Conservation (phyloP, 2,113 vertebrate species). For the Candoia aspera region DNA sequence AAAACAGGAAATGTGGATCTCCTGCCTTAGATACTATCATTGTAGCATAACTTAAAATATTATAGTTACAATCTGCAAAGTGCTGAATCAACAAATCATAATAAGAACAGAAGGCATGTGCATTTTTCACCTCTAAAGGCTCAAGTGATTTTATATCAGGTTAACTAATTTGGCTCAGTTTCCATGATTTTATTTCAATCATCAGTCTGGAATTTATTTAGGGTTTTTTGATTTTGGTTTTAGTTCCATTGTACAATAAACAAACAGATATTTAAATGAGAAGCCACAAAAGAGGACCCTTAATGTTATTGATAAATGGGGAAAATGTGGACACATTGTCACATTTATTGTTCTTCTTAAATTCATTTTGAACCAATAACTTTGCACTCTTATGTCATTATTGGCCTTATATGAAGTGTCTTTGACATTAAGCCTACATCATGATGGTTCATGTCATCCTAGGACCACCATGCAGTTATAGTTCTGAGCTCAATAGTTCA, state of each 20-base stretch:
- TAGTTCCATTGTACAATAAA: neutral
- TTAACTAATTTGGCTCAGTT: neutral
- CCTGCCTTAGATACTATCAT: neutral
- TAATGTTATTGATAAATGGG: neutral
- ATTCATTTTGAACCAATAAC: neutral
- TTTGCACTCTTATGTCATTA: neutral
- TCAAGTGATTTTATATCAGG: neutral
- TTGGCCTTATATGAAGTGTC: neutral
- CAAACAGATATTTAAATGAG: neutral
- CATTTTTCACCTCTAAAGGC: neutral
- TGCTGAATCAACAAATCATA: neutral
- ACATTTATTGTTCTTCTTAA: neutral
- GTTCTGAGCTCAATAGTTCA: neutral
- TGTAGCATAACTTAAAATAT: neutral
- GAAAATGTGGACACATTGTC: neutral
- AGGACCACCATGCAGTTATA: neutral
- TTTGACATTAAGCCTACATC: neutral
- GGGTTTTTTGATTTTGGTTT: neutral
- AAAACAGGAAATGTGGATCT: neutral
- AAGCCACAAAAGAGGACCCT: neutral
- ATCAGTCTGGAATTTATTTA: neutral
- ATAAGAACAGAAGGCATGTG: neutral
- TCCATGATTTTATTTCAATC: neutral
- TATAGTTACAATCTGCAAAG: neutral
- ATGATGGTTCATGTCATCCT: neutral